phyloP scores from a whole-genome alignment of 2,888 invertebrate genomes.

The Drosophila anomelani region DNA sequence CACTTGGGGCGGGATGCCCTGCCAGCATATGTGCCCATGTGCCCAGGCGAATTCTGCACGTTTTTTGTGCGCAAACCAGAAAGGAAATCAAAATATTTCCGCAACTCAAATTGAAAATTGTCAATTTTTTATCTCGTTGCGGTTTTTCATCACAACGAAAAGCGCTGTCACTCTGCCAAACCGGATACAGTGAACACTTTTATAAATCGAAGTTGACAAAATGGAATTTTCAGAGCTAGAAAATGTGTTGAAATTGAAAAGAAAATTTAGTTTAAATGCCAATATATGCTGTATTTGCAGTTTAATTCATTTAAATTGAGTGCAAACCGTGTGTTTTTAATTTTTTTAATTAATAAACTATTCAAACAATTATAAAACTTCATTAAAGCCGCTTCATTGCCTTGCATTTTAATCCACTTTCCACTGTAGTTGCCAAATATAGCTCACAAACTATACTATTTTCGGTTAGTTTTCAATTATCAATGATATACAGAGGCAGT shows the following conservation, averaged over 20 bases:
- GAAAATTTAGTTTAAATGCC: no score
- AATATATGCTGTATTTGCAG: not conserved
- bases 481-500: not conserved
- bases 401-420: not conserved
- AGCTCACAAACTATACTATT: not conserved
- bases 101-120: conserved; percentile 78
- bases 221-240: not conserved
- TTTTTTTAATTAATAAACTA: no score
- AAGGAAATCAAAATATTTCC: conserved; percentile 73
- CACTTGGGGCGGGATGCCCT: not conserved
- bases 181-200: conserved; percentile 8
- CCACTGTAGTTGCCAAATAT: conserved; percentile 1
- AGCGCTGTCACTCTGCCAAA: conserved; percentile 16
- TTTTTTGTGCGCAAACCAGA: conserved; percentile 47
- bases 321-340: not conserved
- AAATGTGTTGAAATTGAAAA: not conserved
- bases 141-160: conserved; percentile 31
- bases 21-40: conserved; percentile 29
- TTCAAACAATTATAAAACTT: not conserved
- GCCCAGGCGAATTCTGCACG: conserved; percentile 14
- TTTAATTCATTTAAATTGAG: not conserved
- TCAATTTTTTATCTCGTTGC: conserved; percentile 63
- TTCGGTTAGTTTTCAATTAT: conserved; percentile 15
- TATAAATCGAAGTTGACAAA: conserved; percentile 5
- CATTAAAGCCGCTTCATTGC: not conserved